Evolutionary conservation across 2,797 vertebrate genomes (phyloP), one percentile per base, ranked within the genome.

Genomic region (Characodon lateralis): DNA sequence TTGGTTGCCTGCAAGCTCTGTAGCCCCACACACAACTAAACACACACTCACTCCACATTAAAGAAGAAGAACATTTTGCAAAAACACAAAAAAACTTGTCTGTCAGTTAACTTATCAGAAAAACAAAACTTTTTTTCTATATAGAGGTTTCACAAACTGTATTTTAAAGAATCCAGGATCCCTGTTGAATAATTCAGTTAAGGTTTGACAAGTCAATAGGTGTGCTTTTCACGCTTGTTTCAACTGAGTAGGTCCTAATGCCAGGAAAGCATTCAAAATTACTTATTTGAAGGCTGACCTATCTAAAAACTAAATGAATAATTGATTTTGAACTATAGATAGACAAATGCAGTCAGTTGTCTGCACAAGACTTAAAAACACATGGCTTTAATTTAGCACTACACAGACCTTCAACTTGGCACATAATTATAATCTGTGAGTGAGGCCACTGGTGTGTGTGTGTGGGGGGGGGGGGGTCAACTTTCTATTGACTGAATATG

Each of bases 41-140:
- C 39, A 43, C 35, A 22, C 22, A 65, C 8, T 65, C 35, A 35
- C 35, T 35, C 35, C 35, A 35, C 35, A 12, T 43, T 43, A 51
- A 71, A 20, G 5, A 71, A 53, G 1, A 71, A 22, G 4, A 9
- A 53, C 8, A 39, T 56, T 58, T 58, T 58, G n/a, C 9, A 13
- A 43, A n/a, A 68, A 12, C 61, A 79, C 78, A 74, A 13, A 77
- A 71, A 69, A 39, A 66, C 20, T 39, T 5, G 35, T 22, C 22
- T 65, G 18, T 9, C 2, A 5, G 39, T 7, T 22, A 41, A 22
- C 39, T 41, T 24, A 22, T 65, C 35, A 22, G 31, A 63, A 43
- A 43, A 7, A 43, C 43, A 7, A 43, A 1, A 7, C 43, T 13
- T 13, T 48, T 48, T 8, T 10, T 28, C 28, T 16, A 61, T 61